Evolutionary conservation across 2,888 invertebrate genomes (phyloP).

Genomic region (Micoletzkya japonica): DNA sequence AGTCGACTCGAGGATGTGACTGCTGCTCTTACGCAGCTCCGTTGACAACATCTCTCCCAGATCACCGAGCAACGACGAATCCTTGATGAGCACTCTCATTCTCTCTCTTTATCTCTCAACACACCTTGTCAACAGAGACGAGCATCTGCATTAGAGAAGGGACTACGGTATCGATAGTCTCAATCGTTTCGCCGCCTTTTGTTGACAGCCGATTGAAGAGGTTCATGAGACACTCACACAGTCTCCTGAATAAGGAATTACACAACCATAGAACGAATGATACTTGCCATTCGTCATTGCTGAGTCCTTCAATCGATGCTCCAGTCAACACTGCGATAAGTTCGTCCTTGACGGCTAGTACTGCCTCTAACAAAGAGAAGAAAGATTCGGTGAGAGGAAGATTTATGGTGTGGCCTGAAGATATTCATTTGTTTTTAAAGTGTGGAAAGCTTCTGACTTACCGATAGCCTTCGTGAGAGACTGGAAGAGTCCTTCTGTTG

Average conservation of each 20-base stretch:
- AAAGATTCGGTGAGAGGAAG: conserved; percentile 50
- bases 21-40: too few species aligned
- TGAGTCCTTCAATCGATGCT: conserved; percentile 26
- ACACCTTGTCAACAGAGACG: conserved; percentile 48
- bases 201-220: background rate
- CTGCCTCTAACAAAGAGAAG: conserved; percentile 39
- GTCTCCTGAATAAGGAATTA: background rate
- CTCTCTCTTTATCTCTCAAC: too few species aligned
- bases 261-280: background rate
- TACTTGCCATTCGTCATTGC: conserved; percentile 27
- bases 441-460: background rate
- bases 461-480: conserved; percentile 6
- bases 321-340: conserved; percentile 29
- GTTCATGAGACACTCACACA: background rate
- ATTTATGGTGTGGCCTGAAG: conserved; percentile 39
- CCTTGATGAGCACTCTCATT: too few species aligned
- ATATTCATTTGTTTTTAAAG: background rate
- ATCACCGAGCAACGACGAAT: background rate
- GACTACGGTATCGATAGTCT: conserved; percentile 55
- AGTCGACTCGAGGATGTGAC: too few species aligned
- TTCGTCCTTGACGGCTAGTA: conserved; percentile 36
- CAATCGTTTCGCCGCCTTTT: background rate
- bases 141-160: conserved; percentile 52
- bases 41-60: too few species aligned
- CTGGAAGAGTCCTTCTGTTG: background rate